Evolutionary conservation across 2,797 vertebrate species (phyloP).

Genomic region (Vireo griseus): DNA sequence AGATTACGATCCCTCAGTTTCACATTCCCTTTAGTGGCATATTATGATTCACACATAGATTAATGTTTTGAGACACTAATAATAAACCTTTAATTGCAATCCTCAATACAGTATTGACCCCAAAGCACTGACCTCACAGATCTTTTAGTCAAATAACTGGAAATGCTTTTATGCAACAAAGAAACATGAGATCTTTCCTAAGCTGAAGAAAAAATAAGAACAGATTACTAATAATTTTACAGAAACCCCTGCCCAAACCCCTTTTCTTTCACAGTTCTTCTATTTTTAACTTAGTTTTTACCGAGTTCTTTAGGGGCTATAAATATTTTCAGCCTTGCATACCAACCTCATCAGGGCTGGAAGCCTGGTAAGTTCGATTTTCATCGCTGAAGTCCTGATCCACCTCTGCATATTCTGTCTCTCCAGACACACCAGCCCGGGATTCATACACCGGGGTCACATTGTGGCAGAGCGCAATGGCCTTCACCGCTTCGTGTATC

Average conservation of each 20-base stretch:
- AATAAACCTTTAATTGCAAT: not conserved
- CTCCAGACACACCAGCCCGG: constrained; percentile 65
- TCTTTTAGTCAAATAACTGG: not conserved
- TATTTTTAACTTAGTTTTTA: not conserved
- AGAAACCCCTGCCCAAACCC: not conserved
- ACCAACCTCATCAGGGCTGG: constrained; percentile 95
- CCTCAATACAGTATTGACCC: not conserved
- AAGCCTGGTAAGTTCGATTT: constrained; percentile 94
- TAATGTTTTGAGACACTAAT: not conserved
- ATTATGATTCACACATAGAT: not conserved
- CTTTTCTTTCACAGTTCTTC: not conserved
- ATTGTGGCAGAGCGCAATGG: constrained; percentile 94
- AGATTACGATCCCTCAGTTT: not conserved
- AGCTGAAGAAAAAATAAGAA: not conserved
- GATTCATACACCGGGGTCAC: constrained; percentile 95
- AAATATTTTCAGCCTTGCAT: not conserved
- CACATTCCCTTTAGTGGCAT: not conserved
- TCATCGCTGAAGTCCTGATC: constrained; percentile 95
- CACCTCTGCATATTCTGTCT: constrained; percentile 87
- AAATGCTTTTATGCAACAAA: not conserved
- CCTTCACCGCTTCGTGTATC: constrained; percentile 93
- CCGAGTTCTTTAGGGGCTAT: rapidly evolving
- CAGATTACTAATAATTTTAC: not conserved
- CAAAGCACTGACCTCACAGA: not conserved
- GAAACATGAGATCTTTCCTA: not conserved